Percentiles rank a stretch among this genome's conserved stretches.
These are phyloP conservation scores for Lepidiolamprologus cunningtoni DNA, from an alignment of 2,113 vertebrate species.

Conservation along the genomic window DNA sequence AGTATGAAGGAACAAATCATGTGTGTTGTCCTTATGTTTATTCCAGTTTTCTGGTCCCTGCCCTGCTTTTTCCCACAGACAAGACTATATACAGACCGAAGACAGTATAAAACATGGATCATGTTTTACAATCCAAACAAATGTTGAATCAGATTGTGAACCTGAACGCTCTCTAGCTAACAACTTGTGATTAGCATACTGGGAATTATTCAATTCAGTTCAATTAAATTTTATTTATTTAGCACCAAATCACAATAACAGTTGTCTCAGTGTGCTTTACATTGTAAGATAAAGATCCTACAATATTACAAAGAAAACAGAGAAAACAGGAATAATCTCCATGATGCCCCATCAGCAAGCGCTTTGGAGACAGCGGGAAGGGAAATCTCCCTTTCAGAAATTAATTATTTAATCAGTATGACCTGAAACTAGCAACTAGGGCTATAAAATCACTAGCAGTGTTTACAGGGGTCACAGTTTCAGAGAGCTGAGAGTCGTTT, in stretches of 20 bases:
- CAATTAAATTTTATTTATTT: neutral
- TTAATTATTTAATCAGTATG: neutral
- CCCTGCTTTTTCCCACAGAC: neutral
- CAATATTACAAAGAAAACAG: neutral
- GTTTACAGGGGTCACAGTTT: neutral
- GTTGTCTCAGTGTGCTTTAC: neutral
- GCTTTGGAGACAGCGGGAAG: fast-evolving
- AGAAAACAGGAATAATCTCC: fast-evolving
- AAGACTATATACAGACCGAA: neutral
- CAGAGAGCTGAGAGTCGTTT: neutral
- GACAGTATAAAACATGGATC: neutral
- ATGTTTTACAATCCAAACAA: neutral
- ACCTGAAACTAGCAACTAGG: neutral
- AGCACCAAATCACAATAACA: neutral
- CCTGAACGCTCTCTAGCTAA: fast-evolving
- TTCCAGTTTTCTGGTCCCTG: neutral
- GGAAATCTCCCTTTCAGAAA: neutral
- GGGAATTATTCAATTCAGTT: neutral
- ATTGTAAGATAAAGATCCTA: neutral
- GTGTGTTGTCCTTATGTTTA: neutral
- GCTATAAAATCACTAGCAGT: neutral
- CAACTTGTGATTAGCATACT: neutral
- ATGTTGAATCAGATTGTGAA: neutral
- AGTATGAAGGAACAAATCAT: neutral
- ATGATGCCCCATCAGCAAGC: neutral